Evolutionary conservation across 1,140 invertebrate genomes (phyloP), one percentile per base, ranked within the genome.

Genomic region (Eumaeus atala): DNA sequence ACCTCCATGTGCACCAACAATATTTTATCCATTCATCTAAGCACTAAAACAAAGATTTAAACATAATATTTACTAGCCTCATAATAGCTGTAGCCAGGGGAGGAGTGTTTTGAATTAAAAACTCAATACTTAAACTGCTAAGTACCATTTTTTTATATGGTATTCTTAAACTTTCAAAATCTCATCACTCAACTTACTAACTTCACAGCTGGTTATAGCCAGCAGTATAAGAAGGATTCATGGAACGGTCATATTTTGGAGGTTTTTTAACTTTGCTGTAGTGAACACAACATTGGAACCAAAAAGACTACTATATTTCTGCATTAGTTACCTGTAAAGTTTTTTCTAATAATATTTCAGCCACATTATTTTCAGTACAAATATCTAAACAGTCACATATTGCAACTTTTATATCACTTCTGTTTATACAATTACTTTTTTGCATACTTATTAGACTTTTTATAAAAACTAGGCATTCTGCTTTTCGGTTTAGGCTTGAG

Each of bases 1-100:
- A 58, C 40, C 68, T 72, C 77, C 77, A 84, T n/a, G 72, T 59
- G 56, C 72, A 74, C 81, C 81, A 84, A 17, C 74, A 74, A 48
- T 77, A 60, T 51, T 59, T 73, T 9, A 82, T 62, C 81, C 81
- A 84, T 53, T 66, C 64, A 54, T 76, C 62, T 11, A 84, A 56
- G 51, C 71, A 77, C 81, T 84, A 66, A 44, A 80, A 84, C 55
- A 36, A 37, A 36, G 28, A 34, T 18, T 35, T 14, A 40, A 47
- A 37, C 33, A 48, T 48, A 37, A 48, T 48, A 36, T 34, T 56
- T 50, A 48, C 10, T 34, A 40, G 8, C n/a, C n/a, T n/a, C n/a
- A n/a, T n/a, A n/a, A n/a, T n/a, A n/a, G n/a, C n/a, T n/a, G n/a
- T n/a, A n/a, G n/a, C n/a, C n/a, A n/a, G n/a, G n/a, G n/a, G n/a